A percentile compares a stretch with the other conserved stretches of the same genome.
Conservation (phyloP, 2,797 vertebrate genomes). For the Acridotheres tristis region DNA sequence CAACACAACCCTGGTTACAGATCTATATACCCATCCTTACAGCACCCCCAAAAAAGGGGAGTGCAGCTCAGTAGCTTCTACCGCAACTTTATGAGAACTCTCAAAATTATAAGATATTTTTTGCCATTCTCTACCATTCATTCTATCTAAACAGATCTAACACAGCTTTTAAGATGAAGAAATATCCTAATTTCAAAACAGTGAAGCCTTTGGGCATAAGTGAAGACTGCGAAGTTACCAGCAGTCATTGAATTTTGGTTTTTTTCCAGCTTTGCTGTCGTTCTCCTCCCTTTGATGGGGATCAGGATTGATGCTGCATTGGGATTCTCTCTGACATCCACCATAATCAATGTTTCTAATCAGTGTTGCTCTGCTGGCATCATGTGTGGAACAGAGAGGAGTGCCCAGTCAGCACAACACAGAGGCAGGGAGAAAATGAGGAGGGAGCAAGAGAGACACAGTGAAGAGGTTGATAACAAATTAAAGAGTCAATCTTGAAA, state of each 20-base stretch:
- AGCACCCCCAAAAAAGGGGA: accelerated
- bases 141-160: neutral
- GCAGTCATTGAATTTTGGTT: neutral
- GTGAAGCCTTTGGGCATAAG: accelerated
- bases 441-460: neutral
- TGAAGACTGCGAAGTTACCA: neutral
- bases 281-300: neutral
- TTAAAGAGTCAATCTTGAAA: neutral
- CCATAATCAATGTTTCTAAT: neutral
- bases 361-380: neutral
- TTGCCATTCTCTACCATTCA: neutral
- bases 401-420: neutral
- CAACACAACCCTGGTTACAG: neutral
- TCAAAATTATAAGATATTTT: neutral
- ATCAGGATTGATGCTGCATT: neutral
- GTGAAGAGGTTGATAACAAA: neutral
- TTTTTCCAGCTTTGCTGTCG: neutral
- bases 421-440: neutral
- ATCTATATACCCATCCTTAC: neutral
- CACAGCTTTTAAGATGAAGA: neutral
- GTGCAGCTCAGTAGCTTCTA: neutral
- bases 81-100: neutral
- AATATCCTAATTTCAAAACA: neutral
- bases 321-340: neutral
- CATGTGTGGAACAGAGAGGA: neutral